Base-by-base conservation (phyloP, 2,113 vertebrate species). In the Melozone crissalis region DNA sequence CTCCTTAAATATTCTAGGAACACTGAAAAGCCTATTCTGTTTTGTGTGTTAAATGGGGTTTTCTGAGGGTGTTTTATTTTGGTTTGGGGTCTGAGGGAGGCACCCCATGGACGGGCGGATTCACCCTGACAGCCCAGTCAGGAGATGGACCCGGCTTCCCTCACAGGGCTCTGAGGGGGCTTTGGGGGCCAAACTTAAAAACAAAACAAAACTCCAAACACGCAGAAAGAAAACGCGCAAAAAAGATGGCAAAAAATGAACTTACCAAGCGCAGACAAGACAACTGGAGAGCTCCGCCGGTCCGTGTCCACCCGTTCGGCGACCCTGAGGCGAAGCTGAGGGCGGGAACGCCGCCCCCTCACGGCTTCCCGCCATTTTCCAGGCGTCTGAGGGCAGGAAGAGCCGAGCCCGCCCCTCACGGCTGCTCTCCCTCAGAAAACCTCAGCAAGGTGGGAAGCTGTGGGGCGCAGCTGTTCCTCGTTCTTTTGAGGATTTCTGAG, bases 101-200 rank as follows among this genome's bases (percentile, higher is more conserved):
- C 19, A 21, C 8, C 17, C 5, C 31, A 7, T 0, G 0, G 9
- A 57, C 66, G 5, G 7, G 12, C 10, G 6, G 27, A 5, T 28
- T 17, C 10, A 10, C 3, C 6, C 1, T 1, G 10, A 7, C 5
- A 2, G 17, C n/a, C 35, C 20, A 22, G 2, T 9, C 19, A 27
- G 19, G n/a, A 14, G 3, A 5, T 0, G 0, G 0, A 5, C 6
- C 4, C 0, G 0, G 5, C 10, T 10, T 10, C 10, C 61, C 66
- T 33, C 24, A 1, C 18, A 9, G 5, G 8, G 31, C 39, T 41
- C 54, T 39, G 26, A 73, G 21, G 2, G 2, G 5, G 2, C 3
- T 7, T 15, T 4, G 5, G 11, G 3, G 1, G 2, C 15, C 22
- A 46, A 46, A 54, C 4, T 28, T 12, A 20, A 55, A 33, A 33